These are phyloP conservation scores for Carcinoscorpius rotundicauda DNA, from an alignment of 1,140 invertebrate species.

Conservation along the genomic window DNA sequence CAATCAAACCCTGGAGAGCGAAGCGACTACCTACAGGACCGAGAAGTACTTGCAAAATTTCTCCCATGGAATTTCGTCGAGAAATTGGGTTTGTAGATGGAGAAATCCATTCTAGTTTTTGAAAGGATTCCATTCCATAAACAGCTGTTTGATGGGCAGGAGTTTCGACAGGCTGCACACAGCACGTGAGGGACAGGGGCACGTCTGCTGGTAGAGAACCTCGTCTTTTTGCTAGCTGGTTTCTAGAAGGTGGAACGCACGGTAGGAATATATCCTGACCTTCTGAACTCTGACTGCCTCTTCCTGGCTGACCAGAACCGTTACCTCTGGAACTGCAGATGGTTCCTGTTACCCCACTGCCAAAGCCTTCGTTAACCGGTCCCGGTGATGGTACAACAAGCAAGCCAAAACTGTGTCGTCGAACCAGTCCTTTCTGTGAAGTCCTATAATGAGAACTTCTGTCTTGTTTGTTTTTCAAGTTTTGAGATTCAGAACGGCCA, in stretches of 20 bases:
- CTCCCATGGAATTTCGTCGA: background rate
- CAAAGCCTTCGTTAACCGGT: background rate
- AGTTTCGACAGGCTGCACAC: background rate
- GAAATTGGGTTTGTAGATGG: background rate
- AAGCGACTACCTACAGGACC: background rate
- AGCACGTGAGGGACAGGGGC: background rate
- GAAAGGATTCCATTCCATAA: background rate
- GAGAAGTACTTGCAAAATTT: background rate
- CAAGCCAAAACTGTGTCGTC: constrained; percentile 4
- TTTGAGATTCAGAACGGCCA: too few species aligned
- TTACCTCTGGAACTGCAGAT: constrained; percentile 1
- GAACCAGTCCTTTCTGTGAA: background rate
- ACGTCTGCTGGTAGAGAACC: constrained; percentile 5
- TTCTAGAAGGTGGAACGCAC: background rate
- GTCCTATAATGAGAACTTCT: too few species aligned
- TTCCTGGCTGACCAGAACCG: background rate
- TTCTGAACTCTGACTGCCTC: background rate
- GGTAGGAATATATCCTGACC: background rate
- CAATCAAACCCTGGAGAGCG: background rate
- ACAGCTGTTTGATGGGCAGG: too few species aligned
- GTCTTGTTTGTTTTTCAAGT: too few species aligned
- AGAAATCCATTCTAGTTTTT: background rate
- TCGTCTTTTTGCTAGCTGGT: background rate
- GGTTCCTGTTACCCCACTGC: background rate
- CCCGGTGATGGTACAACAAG: background rate